Percentiles rank a stretch among this genome's conserved stretches.
phyloP scores from a whole-genome alignment of 2,888 invertebrate species.

The Biston betularia region DNA sequence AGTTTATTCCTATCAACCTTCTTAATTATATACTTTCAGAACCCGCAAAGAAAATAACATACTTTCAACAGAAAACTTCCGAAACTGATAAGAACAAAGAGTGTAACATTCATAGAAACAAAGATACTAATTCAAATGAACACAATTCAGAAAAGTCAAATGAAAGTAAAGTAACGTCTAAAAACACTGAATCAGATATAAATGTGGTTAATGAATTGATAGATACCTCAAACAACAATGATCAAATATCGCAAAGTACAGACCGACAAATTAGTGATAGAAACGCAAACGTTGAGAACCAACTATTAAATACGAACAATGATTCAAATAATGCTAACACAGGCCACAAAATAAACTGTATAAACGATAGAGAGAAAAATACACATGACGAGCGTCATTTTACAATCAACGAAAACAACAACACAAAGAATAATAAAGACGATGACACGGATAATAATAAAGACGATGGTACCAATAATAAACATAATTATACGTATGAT shows the following conservation, averaged over 20 bases:
- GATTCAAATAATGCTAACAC: not conserved
- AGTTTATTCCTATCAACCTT: no score
- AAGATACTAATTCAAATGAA: not conserved
- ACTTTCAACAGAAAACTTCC: slow-evolving; percentile 34
- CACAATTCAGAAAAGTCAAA: not conserved
- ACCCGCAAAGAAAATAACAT: slow-evolving; percentile 41
- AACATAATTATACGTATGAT: not conserved
- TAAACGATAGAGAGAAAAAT: slow-evolving; percentile 7
- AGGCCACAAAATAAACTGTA: not conserved
- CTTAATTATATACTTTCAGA: slow-evolving; percentile 31
- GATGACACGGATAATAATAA: not conserved
- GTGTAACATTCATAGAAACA: slow-evolving; percentile 2
- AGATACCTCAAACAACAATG: not conserved
- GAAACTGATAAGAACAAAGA: slow-evolving; percentile 11
- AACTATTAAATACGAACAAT: not conserved
- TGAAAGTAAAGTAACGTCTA: not conserved
- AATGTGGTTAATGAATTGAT: not conserved
- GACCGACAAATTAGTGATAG: slow-evolving; percentile 1
- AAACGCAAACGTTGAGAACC: not conserved
- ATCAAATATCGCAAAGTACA: not conserved
- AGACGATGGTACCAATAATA: not conserved
- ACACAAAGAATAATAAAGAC: not conserved
- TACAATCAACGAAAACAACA: not conserved
- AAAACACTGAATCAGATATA: not conserved
- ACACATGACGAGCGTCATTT: not conserved